These are phyloP conservation scores for Linyphia triangularis DNA, from an alignment of 2,888 invertebrate species.

Conservation along the genomic window DNA sequence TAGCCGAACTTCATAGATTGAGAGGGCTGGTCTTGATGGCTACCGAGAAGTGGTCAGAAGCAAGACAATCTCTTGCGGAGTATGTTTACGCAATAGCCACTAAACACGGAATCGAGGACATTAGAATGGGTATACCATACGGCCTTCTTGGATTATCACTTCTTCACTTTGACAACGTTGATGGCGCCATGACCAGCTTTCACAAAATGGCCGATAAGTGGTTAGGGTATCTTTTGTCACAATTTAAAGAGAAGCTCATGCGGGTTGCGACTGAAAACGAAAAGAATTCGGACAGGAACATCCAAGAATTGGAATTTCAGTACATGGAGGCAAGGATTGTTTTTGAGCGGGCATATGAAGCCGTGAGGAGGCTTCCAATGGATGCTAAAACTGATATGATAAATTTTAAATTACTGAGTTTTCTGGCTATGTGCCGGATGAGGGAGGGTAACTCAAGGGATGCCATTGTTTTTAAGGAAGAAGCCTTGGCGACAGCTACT, in stretches of 20 bases:
- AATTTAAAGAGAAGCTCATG: conserved; percentile 30
- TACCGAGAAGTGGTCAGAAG: conserved; percentile 4
- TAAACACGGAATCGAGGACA: conserved; percentile 17
- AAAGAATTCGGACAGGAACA: not conserved
- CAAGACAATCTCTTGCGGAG: conserved; percentile 43
- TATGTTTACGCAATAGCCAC: conserved; percentile 11
- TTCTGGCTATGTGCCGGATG: conserved; percentile 38
- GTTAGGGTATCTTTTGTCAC: conserved; percentile 37
- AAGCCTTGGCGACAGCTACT: conserved; percentile 52
- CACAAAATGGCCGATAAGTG: conserved; percentile 63
- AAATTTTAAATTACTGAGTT: conserved; percentile 58
- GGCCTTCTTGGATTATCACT: conserved; percentile 41
- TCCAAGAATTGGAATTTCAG: conserved; percentile 55
- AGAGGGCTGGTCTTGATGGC: conserved; percentile 46
- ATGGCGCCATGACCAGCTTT: conserved; percentile 57
- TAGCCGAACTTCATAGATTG: conserved; percentile 34
- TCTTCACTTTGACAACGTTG: conserved; percentile 15
- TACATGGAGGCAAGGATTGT: conserved; percentile 49
- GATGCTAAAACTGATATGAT: conserved; percentile 32
- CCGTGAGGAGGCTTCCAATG: conserved; percentile 26
- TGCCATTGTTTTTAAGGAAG: conserved; percentile 45
- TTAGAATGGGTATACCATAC: conserved; percentile 39
- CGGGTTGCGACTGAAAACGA: conserved; percentile 31
- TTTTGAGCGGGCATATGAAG: conserved; percentile 43
- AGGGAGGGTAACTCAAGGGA: not conserved